Evolutionary conservation across 2,888 invertebrate genomes (phyloP), one percentile per base, ranked within the genome.

Genomic region (Nymphalis c-album): DNA sequence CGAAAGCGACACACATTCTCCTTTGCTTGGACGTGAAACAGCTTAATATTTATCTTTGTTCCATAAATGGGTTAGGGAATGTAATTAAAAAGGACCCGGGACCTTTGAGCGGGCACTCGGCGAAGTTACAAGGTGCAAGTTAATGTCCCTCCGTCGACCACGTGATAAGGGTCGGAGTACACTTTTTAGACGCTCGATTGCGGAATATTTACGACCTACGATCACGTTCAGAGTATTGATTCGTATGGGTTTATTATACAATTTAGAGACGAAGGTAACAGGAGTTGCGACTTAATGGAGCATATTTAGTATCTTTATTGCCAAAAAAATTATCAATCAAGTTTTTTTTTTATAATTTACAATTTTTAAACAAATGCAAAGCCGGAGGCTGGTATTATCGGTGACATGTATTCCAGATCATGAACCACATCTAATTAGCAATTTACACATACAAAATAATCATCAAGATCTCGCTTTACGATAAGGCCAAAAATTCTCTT

Each of bases 21-120:
- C 61, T 63, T 50, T 64, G 61, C 66, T 66, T 64, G 70, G 70
- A 69, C 71, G 67, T 67, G 68, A 65, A 70, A 69, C 69, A 67
- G 69, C 70, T 71, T 68, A 68, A 71, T 71, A 69, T 71, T 60
- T 71, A 67, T 71, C 67, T 71, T 71, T 71, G 70, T 65, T 63
- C 58, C 67, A 71, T 71, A 69, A 71, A 69, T 65, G 70, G 68
- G 72, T 68, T 63, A 68, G 47, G 70, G 70, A 67, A 64, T 72
- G 70, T 72, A 70, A 72, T 72, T 72, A 72, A 72, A 71, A 70
- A 72, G 70, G 65, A 64, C 68, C 70, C 68, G 53, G 59, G 63
- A 67, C 63, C 67, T 69, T 69, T 62, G 64, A 69, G 63, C 55
- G 10, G 61, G 60, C 65, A 60, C 55, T 63, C 60, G 58, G 64